These are phyloP conservation scores for Drosophila anomalata DNA, from an alignment of 2,888 invertebrate species.

Conservation along the genomic window DNA sequence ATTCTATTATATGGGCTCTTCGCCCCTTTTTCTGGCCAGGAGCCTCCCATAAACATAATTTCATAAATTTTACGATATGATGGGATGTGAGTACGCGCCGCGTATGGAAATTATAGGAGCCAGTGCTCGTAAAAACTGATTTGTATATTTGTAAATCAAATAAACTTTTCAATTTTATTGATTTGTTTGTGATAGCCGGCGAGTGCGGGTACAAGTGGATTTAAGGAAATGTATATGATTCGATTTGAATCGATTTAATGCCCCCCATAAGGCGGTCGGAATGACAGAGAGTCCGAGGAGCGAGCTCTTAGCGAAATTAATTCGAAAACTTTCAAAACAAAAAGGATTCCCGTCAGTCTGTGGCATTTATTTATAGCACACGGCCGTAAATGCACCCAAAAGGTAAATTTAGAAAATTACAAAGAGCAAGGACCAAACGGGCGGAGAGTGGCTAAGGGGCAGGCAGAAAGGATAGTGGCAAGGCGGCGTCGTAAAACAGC, in stretches of 20 bases:
- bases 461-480: neutral
- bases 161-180: conserved; percentile 72
- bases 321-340: conserved; percentile 22
- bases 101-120: conserved; percentile 30
- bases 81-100: conserved; percentile 29
- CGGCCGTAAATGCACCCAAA: conserved; percentile 35
- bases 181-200: conserved; percentile 57
- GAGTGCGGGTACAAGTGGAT: conserved; percentile 20
- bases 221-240: conserved; percentile 37
- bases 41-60: conserved; percentile 54
- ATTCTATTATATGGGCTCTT: conserved; percentile 10
- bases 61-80: conserved; percentile 70
- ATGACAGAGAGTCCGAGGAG: conserved; percentile 32
- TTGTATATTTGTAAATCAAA: conserved; percentile 72
- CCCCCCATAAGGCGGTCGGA: conserved; percentile 16
- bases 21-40: conserved; percentile 2
- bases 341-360: conserved; percentile 31
- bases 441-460: neutral
- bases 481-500: conserved; percentile 22
- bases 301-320: conserved; percentile 56
- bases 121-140: conserved; percentile 62
- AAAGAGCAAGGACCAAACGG: neutral
- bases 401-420: conserved; percentile 44
- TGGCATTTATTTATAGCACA: conserved; percentile 48
- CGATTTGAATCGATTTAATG: conserved; percentile 3